phyloP scores from a whole-genome alignment of 2,888 invertebrate genomes.

The Willowsia nigromaculata region DNA sequence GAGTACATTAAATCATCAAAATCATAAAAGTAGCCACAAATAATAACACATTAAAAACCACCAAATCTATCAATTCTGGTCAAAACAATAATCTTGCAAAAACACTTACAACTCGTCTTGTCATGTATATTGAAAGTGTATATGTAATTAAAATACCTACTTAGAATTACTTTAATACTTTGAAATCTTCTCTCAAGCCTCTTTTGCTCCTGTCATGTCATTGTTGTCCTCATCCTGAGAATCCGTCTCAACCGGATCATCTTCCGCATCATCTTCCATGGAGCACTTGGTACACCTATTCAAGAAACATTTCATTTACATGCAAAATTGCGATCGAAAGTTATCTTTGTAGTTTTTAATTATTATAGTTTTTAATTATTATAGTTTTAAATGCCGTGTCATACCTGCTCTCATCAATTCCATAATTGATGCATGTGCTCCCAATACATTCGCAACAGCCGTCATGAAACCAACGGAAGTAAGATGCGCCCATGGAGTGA shows the following conservation, averaged over 20 bases:
- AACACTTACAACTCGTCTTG: no score
- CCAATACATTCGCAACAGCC: slow-evolving; percentile 97
- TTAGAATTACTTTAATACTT: not conserved
- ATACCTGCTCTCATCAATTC: slow-evolving; percentile 92
- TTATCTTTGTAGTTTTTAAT: no score
- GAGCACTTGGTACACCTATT: slow-evolving; percentile 75
- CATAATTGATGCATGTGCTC: slow-evolving; percentile 92
- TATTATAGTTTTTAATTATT: no score
- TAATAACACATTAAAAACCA: no score
- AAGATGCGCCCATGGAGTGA: slow-evolving; percentile 90
- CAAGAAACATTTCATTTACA: no score
- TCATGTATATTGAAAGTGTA: no score
- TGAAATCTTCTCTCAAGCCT: not conserved
- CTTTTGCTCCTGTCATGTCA: slow-evolving; percentile 27
- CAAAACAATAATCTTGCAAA: no score
- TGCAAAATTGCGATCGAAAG: no score
- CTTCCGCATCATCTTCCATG: slow-evolving; percentile 70
- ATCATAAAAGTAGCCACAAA: no score
- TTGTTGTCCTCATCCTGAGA: not conserved
- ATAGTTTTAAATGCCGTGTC: not conserved
- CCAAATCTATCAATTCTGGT: no score
- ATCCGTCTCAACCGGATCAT: slow-evolving; percentile 50
- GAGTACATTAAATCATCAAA: no score
- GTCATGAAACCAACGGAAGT: slow-evolving; percentile 95
- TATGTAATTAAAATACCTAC: no score